Evolutionary conservation across 2,888 invertebrate genomes (phyloP), one percentile per base, ranked within the genome.

Genomic region (Pollenia amentaria): DNA sequence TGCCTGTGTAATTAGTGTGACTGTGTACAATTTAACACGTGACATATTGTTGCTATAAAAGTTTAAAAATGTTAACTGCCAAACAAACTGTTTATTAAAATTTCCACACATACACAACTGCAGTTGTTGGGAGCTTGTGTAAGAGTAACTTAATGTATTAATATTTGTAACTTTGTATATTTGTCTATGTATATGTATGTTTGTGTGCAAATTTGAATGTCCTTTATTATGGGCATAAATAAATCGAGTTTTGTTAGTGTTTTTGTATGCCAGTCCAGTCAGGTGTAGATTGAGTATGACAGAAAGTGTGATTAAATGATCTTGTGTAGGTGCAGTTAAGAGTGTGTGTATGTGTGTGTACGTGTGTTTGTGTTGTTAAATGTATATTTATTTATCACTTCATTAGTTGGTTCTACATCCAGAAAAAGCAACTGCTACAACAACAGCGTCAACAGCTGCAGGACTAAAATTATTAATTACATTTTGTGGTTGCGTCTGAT

Each of bases 381-480:
- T 75, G 57, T 62, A 57, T 76, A 76, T 85, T 76, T 77, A 77
- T 82, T 57, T 77, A 82, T 76, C 81, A 81, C 84, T 78, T 84
- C 60, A 84, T 84, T 84, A 78, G 72, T 57, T 48, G 21, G 55
- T 53, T 40, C 44, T 42, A 62, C 70, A 77, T 48, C n/a, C 60
- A 38, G 16, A 11, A 18, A n/a, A 18, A 21, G 21, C 65, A 75
- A 42, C 21, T 57, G 48, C 38, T 29, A 16, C 29, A 42, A 46
- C 51, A 51, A 44, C 11, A 29, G 44, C 21, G 60, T 29, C 10
- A 51, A 40, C 51, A 62, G 7, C 44, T 62, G 53, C 42, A 29
- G 65, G 18, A 40, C 77, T 12, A 44, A 85, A 84, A 76, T 85
- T 85, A 85, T 79, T 87, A 84, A 88, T 86, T 84, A 84, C 60